These are phyloP conservation scores for human (Homo sapiens) DNA, from an alignment of 2,113 vertebrate genomes.

Conservation along the genomic window GRCh38 chr5:22144001-22144500, in stretches of 20 bases:
- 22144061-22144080: neutral
- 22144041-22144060: neutral
- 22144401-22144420: neutral
- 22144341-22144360: neutral
- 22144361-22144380: neutral
- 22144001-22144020: neutral
- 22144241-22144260: neutral
- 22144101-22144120: neutral
- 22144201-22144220: neutral
- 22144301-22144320: neutral
- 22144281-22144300: neutral
- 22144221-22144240: neutral
- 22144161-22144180: constrained; percentile 15
- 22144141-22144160: neutral
- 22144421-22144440: neutral
- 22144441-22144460: neutral
- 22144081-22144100: neutral
- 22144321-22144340: neutral
- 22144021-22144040: neutral
- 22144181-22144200: neutral
- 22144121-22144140: neutral
- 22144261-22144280: neutral
- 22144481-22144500: neutral
- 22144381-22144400: neutral
- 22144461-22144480: neutral